Evolutionary conservation across 2,797 vertebrate genomes (phyloP), one percentile per base, ranked within the genome.

Genomic region (Pantherophis vulpinus): DNA sequence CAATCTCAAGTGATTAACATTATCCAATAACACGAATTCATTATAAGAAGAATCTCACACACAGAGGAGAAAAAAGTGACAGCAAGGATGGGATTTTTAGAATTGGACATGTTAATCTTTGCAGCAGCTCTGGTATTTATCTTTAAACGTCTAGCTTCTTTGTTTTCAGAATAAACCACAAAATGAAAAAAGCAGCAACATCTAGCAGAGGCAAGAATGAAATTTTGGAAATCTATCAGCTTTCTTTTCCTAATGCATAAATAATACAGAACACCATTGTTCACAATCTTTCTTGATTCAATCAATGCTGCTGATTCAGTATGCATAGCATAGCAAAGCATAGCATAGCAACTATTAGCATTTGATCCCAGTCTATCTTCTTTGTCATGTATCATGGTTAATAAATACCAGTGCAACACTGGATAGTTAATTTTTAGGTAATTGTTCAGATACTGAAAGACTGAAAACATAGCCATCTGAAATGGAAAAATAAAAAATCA

Each of bases 331-430:
- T 2, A 74, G 66, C n/a, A 32, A 18, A 37, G n/a, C n/a, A 74
- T 6, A n/a, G 29, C 0, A 32, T 20, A 47, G 74, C 59, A 88
- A 55, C 23, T 74, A 88, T 47, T 47, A 23, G n/a, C 7, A 55
- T 61, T 91, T 83, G 1, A 87, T 18, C 0, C 0, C 58, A 5
- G 91, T 18, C 74, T 94, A 47, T 87, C 88, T 90, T 47, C 86
- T 86, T 90, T 92, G 58, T 66, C 86, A 56, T 91, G 58, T 88
- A 42, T 59, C 27, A 89, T 88, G 93, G 56, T 9, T 92, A 59
- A 79, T 91, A 51, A 95, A 94, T 93, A 93, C 58, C 86, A 37
- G 94, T 92, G 61, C 94, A 94, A 58, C 23, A 56, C 11, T 94
- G 60, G 92, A 32, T 55, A 42, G 25, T 86, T 61, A 87, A 93